Base-by-base conservation (phyloP, 2,888 invertebrate species). In the Phortica okadai region DNA sequence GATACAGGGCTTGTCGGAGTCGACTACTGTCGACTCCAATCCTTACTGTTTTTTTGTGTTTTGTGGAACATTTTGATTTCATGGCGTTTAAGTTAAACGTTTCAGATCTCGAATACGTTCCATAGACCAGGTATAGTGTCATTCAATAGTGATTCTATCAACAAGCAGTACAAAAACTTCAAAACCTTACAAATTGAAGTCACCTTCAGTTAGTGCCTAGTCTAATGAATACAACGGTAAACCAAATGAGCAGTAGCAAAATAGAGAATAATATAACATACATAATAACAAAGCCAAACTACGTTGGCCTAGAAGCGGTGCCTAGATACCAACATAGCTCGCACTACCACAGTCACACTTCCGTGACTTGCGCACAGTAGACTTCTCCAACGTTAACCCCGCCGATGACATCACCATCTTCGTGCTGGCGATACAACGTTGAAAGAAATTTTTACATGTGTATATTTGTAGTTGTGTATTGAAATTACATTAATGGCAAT, bases 361-460 rank as follows among this genome's bases (percentile, higher is more conserved):
- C 69, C 69, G 50, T 69, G 69, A 45, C 69, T 69, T 69, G 73
- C 44, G 73, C 73, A 73, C 62, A 73, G 73, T 78, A 58, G 69
- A 74, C 72, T 69, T 16, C n/a, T 16, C 21, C 3, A 33, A 33
- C 21, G 14, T 44, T 8, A 69, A 16, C 16, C 4, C 25, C 8
- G 2, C 44, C 72, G 21, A 74, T 76, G 76, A 76, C 78, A 78
- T 74, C 76, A 76, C 74, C 50, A 45, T 14, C 64, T 41, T 1
- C 56, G 16, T n/a, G 14, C 14, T 56, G 56, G 56, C 6, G n/a
- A 56, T n/a, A 42, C 41, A 59, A 11, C 50, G 5, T 6, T 21
- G 45, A 70, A n/a, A 10, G 3, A 50, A 42, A 25, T 42, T 42
- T 42, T 5, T n/a, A 42, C 66, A n/a, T 67, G 1, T n/a, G 5